phyloP scores from a whole-genome alignment of 2,888 invertebrate genomes.

The Ellobium chinense region DNA sequence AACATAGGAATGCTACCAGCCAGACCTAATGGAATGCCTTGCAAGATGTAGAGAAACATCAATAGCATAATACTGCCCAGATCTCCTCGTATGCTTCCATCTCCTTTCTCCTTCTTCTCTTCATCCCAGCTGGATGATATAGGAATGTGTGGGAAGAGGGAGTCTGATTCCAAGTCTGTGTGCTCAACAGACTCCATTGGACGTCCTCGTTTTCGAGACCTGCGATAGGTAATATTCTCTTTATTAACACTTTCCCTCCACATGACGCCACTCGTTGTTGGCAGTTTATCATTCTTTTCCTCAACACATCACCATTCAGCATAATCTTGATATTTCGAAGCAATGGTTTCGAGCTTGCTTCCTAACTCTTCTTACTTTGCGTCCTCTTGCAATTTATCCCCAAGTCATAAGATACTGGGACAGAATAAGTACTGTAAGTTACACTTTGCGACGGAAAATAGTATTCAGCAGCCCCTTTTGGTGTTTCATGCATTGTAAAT shows the following conservation, averaged over 20 bases:
- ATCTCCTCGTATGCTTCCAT: slow-evolving; percentile 64
- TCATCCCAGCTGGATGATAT: slow-evolving; percentile 43
- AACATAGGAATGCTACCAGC: slow-evolving; percentile 97
- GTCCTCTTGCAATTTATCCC: no score
- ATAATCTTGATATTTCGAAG: no score
- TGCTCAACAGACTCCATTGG: slow-evolving; percentile 46
- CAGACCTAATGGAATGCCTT: slow-evolving; percentile 93
- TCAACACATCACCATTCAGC: no score
- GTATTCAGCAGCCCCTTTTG: no score
- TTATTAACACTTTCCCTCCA: not conserved
- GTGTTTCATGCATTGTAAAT: no score
- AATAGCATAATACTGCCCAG: slow-evolving; percentile 88
- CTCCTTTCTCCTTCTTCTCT: not conserved
- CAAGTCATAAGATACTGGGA: no score
- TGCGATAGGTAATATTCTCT: not conserved
- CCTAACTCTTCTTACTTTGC: no score
- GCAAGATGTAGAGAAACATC: slow-evolving; percentile 93
- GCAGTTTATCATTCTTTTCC: no score
- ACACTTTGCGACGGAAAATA: no score
- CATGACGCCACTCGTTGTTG: no score
- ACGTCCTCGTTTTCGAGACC: slow-evolving; percentile 38
- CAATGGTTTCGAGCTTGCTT: no score
- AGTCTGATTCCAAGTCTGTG: slow-evolving; percentile 52
- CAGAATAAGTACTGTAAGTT: no score
- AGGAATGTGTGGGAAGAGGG: slow-evolving; percentile 60